A percentile compares a stretch with the other conserved stretches of the same genome.
Evolutionary conservation across 2,888 invertebrate species (phyloP).

Genomic region (Alloscopus bannaensis): DNA sequence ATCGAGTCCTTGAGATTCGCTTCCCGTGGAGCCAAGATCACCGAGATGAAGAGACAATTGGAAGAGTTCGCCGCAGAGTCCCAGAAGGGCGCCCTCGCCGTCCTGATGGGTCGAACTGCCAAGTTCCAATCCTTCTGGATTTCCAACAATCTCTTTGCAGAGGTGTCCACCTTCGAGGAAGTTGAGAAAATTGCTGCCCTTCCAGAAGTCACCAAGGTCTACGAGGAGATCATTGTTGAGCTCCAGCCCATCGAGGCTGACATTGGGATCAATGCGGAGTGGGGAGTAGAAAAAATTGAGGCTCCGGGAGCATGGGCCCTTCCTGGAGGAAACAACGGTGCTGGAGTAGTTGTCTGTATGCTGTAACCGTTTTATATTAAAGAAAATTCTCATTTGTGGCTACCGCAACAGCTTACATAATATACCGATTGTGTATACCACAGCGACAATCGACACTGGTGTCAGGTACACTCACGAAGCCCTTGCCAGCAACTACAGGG

Average conservation of each 20-base stretch:
- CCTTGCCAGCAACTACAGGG: conserved; percentile 3
- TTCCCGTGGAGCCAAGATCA: conserved; percentile 13
- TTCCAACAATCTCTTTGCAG: conserved; percentile 40
- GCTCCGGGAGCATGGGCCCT: conserved; percentile 33
- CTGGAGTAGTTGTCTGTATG: conserved; percentile 13
- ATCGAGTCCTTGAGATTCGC: not conserved
- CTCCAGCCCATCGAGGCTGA: no score
- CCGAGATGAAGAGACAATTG: not conserved
- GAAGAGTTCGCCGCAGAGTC: not conserved
- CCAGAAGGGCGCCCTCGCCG: conserved; percentile 4
- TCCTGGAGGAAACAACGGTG: conserved; percentile 45
- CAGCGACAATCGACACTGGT: conserved; percentile 18
- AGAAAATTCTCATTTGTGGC: not conserved
- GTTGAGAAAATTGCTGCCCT: conserved; percentile 8
- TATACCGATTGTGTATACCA: not conserved
- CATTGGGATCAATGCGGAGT: no score
- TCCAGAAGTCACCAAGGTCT: conserved; percentile 21
- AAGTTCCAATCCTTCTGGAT: conserved; percentile 43
- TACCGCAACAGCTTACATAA: not conserved
- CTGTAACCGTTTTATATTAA: not conserved
- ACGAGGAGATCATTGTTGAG: no score
- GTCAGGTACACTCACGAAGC: conserved; percentile 16
- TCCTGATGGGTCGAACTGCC: not conserved
- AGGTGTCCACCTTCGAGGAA: not conserved
- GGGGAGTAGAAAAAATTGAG: conserved; percentile 21